Evolutionary conservation across 2,888 invertebrate genomes (phyloP), one percentile per base, ranked within the genome.

Genomic region (Koerneria pararmatus): DNA sequence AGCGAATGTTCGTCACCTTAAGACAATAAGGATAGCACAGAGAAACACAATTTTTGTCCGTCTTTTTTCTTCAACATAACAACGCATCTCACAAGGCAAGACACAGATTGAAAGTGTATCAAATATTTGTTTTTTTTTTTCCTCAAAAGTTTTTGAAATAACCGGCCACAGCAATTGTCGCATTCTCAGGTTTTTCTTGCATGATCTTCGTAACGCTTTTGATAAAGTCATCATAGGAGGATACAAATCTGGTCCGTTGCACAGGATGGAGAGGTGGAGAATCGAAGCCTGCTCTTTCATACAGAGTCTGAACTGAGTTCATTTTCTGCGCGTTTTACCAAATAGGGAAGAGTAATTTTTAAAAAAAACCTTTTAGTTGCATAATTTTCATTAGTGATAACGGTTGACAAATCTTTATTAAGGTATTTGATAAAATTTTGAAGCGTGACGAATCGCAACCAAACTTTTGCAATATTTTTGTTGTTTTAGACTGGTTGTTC

Each of bases 271-370:
- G 68, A 1, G 69, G 66, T 1, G 74, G 72, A 29, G 54, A 69
- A 54, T 68, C 70, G 65, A 81, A 82, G 1, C 81, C 82, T 2
- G 79, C 76, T 27, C 75, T 66, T 56, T 74, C 74, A 67, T 81
- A 81, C 8, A 82, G 72, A 11, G 81, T 82, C 71, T 80, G 73
- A 35, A 70, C 32, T 51, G 53, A 6, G 8, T n/a, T n/a, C n/a
- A n/a, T 91, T 2, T 67, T 69, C 24, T 90, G 90, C 2, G 88
- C 90, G 57, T 31, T 51, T 46, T 22, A 66, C 58, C 15, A 29
- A 31, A 34, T 48, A 29, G 37, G 71, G 90, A 89, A 8, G 90
- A n/a, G n/a, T n/a, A n/a, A n/a, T n/a, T n/a, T n/a, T n/a, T n/a
- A n/a, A n/a, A n/a, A n/a, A n/a, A n/a, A n/a, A n/a, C n/a, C n/a